Conservation (phyloP, 2,888 invertebrate species). For the Microlaimidae sp. region DNA sequence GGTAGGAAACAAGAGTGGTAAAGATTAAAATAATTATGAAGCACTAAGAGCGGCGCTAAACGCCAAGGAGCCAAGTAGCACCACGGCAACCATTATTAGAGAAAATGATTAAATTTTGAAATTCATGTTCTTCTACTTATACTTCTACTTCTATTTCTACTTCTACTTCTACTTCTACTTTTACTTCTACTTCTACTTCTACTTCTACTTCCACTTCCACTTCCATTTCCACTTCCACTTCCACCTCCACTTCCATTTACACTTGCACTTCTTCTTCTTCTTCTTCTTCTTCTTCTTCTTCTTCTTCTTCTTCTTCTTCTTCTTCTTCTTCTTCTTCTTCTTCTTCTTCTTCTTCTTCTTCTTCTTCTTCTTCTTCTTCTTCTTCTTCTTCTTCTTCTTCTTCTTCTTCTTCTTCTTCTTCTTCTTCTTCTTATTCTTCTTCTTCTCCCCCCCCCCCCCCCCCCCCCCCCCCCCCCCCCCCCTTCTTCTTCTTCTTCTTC, state of each 20-base stretch:
- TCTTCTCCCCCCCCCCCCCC: background rate
- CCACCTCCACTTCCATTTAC: background rate
- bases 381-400: background rate
- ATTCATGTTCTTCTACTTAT: too few species aligned
- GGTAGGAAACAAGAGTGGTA: too few species aligned
- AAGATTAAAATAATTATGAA: too few species aligned
- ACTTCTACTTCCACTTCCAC: too few species aligned
- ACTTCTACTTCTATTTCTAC: too few species aligned
- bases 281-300: background rate
- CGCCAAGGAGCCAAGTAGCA: too few species aligned
- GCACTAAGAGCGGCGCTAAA: too few species aligned
- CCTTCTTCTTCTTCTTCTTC: background rate
- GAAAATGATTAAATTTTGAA: too few species aligned
- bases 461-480: background rate
- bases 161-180: background rate
- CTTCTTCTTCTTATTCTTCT: too few species aligned
- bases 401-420: background rate
- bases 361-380: background rate
- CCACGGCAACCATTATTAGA: too few species aligned
- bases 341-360: background rate
- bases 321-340: background rate
- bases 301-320: background rate
- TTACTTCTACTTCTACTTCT: background rate
- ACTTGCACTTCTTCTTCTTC: background rate
- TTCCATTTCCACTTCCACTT: too few species aligned